Conservation (phyloP, 1,140 invertebrate species). For the Cylas formicarius region DNA sequence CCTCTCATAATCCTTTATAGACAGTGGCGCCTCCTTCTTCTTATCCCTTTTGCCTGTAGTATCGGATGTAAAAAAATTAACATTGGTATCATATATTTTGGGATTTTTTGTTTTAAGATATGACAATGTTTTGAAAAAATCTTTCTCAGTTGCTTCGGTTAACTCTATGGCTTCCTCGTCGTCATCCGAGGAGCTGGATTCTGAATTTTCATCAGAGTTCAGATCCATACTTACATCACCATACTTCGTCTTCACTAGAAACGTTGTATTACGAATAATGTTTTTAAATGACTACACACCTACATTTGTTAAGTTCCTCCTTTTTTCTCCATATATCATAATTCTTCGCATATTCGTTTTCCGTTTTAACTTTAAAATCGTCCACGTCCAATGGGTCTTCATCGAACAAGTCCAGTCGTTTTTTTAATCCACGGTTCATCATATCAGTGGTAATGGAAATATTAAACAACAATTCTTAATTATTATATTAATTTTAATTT, state of each 20-base stretch:
- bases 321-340: constrained; percentile 76
- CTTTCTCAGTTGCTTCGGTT: constrained; percentile 65
- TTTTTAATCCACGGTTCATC: too few species aligned
- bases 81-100: constrained; percentile 72
- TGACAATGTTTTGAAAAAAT: constrained; percentile 79
- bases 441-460: too few species aligned
- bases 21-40: constrained; percentile 54
- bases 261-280: constrained; percentile 1
- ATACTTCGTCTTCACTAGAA: constrained; percentile 67
- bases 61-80: constrained; percentile 62
- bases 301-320: constrained; percentile 80
- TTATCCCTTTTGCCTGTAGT: constrained; percentile 38
- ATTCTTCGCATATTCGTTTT: constrained; percentile 72
- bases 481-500: too few species aligned
- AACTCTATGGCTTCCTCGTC: constrained; percentile 58
- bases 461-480: too few species aligned
- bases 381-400: constrained; percentile 44
- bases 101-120: constrained; percentile 84
- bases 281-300: constrained; percentile 30
- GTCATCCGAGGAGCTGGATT: constrained; percentile 40
- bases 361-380: constrained; percentile 57
- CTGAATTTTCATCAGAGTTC: constrained; percentile 33
- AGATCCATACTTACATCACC: constrained; percentile 46
- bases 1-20: constrained; percentile 73
- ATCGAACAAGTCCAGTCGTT: constrained; percentile 42